Base-by-base conservation (phyloP, 2,888 invertebrate genomes). In the Sarcophaga variegata region DNA sequence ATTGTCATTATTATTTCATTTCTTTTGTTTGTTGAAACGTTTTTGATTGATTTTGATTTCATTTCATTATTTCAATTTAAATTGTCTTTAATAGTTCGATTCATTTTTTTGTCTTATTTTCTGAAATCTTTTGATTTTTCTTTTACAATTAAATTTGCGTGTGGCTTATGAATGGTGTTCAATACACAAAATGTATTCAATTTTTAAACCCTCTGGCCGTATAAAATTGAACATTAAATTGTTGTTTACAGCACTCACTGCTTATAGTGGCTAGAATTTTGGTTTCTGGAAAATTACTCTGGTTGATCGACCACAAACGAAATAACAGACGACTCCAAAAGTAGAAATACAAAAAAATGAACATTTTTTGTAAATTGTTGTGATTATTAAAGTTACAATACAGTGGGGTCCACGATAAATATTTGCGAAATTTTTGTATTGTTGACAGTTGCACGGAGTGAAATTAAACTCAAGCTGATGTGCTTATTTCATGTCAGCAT, bases 1-100 rank as follows among this genome's bases (percentile, higher is more conserved):
- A 75, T 37, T 17, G 54, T 67, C 78, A 64, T 69, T 67, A 64
- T 69, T 67, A 74, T 72, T 82, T 54, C 72, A 69, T 78, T 87
- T 80, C 83, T 87, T 83, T 86, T 81, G 75, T 84, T 88, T 87
- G 84, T 87, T 88, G 84, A 88, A 88, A 88, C 71, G 81, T 83
- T 84, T 87, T 86, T 84, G 85, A 88, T 87, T 88, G 88, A 88
- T 87, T 85, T 87, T 77, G 76, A 77, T 80, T 70, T 47, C 74
- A 66, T 72, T 71, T 76, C 60, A 77, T 69, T 81, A 81, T 77
- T 54, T 54, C 37, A 37, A 37, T 37, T 75, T 49, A 70, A 79
- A 84, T 64, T 75, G 20, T 22, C 6, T 63, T 79, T 54, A 12
- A 66, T 25, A 20, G 4, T 5, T 37, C 37, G 37, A 37, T 37